These are phyloP conservation scores for Mustela nigripes DNA, from an alignment of 2,113 vertebrate genomes.

Conservation along the genomic window DNA sequence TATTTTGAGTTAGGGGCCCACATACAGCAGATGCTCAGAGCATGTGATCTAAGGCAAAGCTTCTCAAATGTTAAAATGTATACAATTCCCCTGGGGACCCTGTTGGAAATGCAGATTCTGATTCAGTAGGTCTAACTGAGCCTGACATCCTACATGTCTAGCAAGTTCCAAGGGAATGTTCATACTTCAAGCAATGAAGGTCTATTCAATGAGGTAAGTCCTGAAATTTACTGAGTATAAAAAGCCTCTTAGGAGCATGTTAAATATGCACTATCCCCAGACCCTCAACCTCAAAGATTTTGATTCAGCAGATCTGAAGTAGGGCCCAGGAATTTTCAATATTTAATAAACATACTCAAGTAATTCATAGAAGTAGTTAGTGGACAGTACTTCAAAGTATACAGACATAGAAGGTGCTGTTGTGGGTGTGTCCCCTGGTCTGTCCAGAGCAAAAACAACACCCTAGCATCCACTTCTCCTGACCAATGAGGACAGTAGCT, in stretches of 20 bases:
- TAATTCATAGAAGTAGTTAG: neutral
- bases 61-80: neutral
- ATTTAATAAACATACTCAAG: neutral
- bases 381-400: neutral
- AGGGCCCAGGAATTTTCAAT: neutral
- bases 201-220: neutral
- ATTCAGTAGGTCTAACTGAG: neutral
- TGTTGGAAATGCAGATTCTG: neutral
- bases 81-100: neutral
- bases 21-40: conserved; percentile 9
- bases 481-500: neutral
- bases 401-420: neutral
- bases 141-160: neutral
- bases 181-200: neutral
- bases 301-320: neutral
- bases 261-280: neutral
- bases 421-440: neutral
- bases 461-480: neutral
- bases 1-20: conserved; percentile 20
- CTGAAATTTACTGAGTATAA: neutral
- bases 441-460: neutral
- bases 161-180: neutral
- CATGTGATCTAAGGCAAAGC: neutral
- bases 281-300: neutral
- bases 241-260: neutral